phyloP scores from a whole-genome alignment of 2,113 vertebrate species.

The Columba livia region DNA sequence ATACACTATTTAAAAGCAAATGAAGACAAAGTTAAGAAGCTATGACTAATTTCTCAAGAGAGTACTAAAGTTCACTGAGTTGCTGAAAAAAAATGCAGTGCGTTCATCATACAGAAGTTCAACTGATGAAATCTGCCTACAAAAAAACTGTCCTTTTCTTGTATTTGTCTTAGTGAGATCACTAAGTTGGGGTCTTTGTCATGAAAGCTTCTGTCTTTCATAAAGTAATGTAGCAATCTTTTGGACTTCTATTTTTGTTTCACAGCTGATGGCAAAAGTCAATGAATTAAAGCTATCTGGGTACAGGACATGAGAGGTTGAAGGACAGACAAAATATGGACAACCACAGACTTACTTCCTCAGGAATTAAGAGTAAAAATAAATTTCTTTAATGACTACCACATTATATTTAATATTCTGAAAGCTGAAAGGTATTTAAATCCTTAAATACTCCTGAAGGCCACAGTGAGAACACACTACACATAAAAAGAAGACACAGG shows the following conservation, averaged over 20 bases:
- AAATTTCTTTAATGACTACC: background rate
- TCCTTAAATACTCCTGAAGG: background rate
- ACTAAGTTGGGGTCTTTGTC: background rate
- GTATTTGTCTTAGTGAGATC: background rate
- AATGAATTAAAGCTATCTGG: background rate
- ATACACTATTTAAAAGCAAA: slow-evolving; percentile 37
- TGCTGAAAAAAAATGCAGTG: background rate
- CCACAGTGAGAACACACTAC: background rate
- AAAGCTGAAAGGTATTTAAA: background rate
- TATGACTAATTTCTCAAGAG: slow-evolving; percentile 44
- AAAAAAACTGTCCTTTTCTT: background rate
- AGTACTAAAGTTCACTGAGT: background rate
- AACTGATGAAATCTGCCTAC: background rate
- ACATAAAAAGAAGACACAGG: background rate
- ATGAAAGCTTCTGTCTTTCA: background rate
- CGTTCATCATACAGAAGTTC: background rate
- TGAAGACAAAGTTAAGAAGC: slow-evolving; percentile 22
- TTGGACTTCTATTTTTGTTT: background rate
- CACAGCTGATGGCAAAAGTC: background rate
- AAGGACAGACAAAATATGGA: background rate
- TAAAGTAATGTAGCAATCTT: background rate
- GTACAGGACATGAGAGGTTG: background rate
- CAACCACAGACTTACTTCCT: background rate
- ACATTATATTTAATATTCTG: background rate
- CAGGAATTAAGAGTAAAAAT: background rate